Conservation (phyloP, 64 coral and sea anemone genomes). For the Montipora efflorescens region DNA sequence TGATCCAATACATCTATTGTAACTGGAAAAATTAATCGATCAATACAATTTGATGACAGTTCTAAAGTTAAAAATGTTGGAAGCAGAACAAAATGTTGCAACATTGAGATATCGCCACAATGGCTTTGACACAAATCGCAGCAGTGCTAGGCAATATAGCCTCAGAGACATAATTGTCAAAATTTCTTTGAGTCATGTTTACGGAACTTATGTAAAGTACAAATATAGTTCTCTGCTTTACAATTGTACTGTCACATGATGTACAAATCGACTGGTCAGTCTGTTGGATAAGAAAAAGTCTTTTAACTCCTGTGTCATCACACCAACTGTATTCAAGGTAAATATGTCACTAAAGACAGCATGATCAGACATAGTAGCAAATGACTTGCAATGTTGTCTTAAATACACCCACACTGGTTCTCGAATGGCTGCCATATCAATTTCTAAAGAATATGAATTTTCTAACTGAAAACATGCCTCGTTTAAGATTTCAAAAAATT, state of each 20-base stretch:
- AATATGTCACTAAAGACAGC: constrained; percentile 70
- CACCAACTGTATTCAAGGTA: constrained; percentile 31
- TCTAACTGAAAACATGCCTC: constrained; percentile 9
- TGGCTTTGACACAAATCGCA: constrained; percentile 35
- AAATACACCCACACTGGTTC: constrained; percentile 49
- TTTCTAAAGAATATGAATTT: not conserved
- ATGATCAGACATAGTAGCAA: constrained; percentile 49
- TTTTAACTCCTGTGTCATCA: not conserved
- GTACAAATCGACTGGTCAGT: not conserved
- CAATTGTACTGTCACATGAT: not conserved
- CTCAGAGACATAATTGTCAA: constrained; percentile 65
- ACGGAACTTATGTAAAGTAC: constrained; percentile 43
- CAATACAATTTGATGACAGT: not conserved
- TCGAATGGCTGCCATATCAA: not conserved
- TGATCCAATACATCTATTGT: not conserved
- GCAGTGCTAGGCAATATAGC: constrained; percentile 38
- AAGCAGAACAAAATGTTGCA: not conserved
- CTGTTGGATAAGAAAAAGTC: constrained; percentile 48
- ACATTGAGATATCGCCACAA: not conserved
- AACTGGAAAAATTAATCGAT: not conserved
- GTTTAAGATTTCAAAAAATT: constrained; percentile 39
- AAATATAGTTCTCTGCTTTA: constrained; percentile 13
- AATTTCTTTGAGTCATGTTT: not conserved
- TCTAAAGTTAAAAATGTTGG: not conserved
- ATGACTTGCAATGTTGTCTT: constrained; percentile 42